Evolutionary conservation across 2,113 vertebrate species (phyloP).

Genomic region (rat (Rattus norvegicus)): DNA sequence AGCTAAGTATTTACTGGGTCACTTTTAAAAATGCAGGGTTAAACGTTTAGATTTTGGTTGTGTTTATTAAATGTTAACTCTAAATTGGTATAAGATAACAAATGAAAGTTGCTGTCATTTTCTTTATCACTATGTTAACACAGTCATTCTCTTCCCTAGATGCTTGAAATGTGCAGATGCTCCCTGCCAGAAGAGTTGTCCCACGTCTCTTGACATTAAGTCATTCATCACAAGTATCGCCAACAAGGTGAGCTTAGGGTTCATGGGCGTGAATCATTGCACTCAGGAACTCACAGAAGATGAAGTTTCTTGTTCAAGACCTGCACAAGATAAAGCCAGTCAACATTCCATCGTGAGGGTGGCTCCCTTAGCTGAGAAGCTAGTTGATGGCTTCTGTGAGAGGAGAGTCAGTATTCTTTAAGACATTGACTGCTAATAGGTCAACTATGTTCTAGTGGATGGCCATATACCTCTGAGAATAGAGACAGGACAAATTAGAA

Average conservation of each 20-base stretch:
- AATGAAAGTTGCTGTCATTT: not conserved
- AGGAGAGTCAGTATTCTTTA: not conserved
- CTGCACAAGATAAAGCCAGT: not conserved
- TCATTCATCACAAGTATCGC: slow-evolving; percentile 93
- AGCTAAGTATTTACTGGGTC: not conserved
- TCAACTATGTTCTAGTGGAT: not conserved
- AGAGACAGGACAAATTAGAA: not conserved
- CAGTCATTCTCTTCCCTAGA: slow-evolving; percentile 82
- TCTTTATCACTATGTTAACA: slow-evolving; percentile 63
- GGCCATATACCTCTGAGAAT: not conserved
- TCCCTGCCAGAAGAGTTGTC: slow-evolving; percentile 95
- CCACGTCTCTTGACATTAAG: slow-evolving; percentile 93
- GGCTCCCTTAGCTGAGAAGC: no score
- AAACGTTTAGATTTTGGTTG: not conserved
- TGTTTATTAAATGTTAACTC: not conserved
- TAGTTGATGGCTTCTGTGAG: not conserved
- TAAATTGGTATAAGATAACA: not conserved
- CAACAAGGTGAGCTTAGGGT: slow-evolving; percentile 88
- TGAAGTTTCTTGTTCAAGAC: not conserved
- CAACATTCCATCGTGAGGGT: not conserved
- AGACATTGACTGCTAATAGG: not conserved
- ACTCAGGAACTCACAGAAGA: not conserved
- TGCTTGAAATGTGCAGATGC: slow-evolving; percentile 94
- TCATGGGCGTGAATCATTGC: no score
- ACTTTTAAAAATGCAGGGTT: not conserved